Evolutionary conservation across 2,113 vertebrate species (phyloP).

Genomic region (Antechinus flavipes): DNA sequence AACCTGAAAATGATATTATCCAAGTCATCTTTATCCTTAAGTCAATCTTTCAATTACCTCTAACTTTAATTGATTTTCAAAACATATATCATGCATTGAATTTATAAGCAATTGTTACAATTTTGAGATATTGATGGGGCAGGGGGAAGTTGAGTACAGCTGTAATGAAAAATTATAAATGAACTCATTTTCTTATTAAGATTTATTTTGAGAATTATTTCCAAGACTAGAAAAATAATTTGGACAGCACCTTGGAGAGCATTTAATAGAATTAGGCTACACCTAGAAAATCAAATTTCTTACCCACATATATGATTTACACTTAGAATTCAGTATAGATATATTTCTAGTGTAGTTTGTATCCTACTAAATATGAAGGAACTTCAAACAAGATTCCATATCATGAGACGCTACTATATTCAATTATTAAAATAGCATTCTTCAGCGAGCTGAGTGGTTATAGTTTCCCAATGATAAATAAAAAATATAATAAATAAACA

Average conservation of each 20-base stretch:
- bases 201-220: background rate
- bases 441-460: background rate
- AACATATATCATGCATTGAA: background rate
- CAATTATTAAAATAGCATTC: background rate
- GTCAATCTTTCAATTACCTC: background rate
- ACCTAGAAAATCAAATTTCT: background rate
- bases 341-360: background rate
- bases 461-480: background rate
- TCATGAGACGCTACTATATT: background rate
- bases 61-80: background rate
- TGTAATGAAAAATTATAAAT: background rate
- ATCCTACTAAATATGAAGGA: background rate
- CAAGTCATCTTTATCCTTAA: background rate
- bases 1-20: background rate
- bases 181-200: background rate
- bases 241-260: background rate
- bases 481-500: background rate
- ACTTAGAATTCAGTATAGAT: background rate
- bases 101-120: background rate
- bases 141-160: background rate
- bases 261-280: background rate
- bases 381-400: background rate
- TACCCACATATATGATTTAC: constrained; percentile 20
- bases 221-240: background rate
- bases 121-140: background rate